Evolutionary conservation across 2,797 vertebrate species (phyloP), one percentile per base, ranked within the genome.

Genomic region (Agapornis canus): DNA sequence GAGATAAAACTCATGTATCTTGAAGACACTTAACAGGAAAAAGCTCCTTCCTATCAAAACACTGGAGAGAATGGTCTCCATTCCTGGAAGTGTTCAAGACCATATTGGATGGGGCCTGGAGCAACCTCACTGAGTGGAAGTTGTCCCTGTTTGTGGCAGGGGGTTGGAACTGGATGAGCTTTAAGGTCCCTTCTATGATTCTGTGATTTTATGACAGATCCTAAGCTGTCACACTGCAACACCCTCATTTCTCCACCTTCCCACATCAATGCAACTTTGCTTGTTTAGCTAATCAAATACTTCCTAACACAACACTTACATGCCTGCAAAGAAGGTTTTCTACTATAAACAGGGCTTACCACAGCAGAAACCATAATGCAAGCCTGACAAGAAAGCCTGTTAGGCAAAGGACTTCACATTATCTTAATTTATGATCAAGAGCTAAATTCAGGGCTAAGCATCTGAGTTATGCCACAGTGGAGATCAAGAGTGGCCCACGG

Each of bases 211-310:
- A 8, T 57, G 56, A 57, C 56, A 35, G 61, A 77, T 77, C 45
- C 71, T 76, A 61, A 64, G 3, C 32, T 89, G 78, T 54, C 86
- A 63, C 20, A 6, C 10, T 61, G 59, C 73, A 89, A 61, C 40
- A 40, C 42, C n/a, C 83, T 81, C 66, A 27, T 45, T 89, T 35
- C 66, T 32, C 80, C 70, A 63, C 39, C 92, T 75, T 87, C 64
- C 35, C 59, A 75, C 23, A 43, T 17, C 49, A 88, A n/a, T 10
- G n/a, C 66, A 76, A 73, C 68, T 70, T 77, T 80, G 60, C 60
- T 64, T 79, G 54, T 64, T 86, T 52, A 86, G 37, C 90, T 82
- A 73, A 89, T 76, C 63, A 86, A 93, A 70, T 16, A 66, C 51
- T 93, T 91, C 70, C 83, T 47, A 89, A 49, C 61, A 35, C 79